Evolutionary conservation across 37 sponge, comb jelly and placozoan species (phyloP), one percentile per base, ranked within the genome.

Genomic region (Ephydatia muelleri): DNA sequence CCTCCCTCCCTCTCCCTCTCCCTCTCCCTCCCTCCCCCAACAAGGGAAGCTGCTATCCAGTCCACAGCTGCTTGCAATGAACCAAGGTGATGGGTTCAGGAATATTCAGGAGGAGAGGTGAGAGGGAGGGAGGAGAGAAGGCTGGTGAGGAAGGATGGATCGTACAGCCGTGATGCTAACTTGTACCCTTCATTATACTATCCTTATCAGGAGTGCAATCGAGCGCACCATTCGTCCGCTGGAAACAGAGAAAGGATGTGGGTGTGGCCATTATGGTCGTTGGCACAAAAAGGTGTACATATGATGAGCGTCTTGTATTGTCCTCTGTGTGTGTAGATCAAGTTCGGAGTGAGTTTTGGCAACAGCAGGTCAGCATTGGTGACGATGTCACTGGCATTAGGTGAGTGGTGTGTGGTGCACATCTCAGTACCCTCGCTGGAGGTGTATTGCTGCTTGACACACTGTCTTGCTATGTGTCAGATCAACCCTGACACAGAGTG

Each of bases 291-390:
- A n/a, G n/a, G n/a, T n/a, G n/a, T n/a, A 8, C 28, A 31, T 8
- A 3, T 69, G 70, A 19, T 37, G 36, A 37, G 30, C 1, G 33
- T 73, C 14, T 5, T 69, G 30, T 11, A 65, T 64, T 81, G 37
- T 25, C 27, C 0, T 78, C 6, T 43, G 43, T 43, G 6, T 6
- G 6, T 6, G 43, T 84, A 97, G 97, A 79, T 82, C 90, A 89
- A 37, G 91, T 90, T 5, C 96, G 96, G 0, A 90, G 96, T 86
- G 96, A 98, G 86, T 98, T 98, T 78, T 98, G 93, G 94, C 87
- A 87, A 36, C 94, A 90, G 80, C 89, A 67, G 0, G 93, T 82
- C 37, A 84, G 79, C 32, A 37, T 98, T 26, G 99, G 99, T 4
- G 83, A 87, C 67, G 82, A 80, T 2, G 74, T 80, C 31, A 92